Evolutionary conservation across 2,888 invertebrate genomes (phyloP).

Genomic region (Helleia helle): DNA sequence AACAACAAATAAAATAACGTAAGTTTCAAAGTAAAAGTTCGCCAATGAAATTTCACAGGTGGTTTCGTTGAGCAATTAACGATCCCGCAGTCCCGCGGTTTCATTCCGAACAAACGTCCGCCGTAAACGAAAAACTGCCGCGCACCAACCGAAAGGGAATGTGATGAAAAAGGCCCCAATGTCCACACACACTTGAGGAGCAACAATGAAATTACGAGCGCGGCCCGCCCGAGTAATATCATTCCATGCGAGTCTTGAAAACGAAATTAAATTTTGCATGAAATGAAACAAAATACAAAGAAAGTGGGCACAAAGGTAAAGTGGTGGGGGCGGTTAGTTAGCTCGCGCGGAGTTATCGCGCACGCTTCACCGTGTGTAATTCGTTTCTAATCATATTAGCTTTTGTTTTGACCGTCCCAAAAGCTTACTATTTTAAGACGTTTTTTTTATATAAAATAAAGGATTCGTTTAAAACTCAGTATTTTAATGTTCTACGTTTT

Average conservation of each 20-base stretch:
- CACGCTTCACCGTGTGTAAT: constrained; percentile 43
- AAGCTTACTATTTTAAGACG: constrained; percentile 18
- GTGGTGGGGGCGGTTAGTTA: constrained; percentile 59
- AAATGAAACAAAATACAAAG: constrained; percentile 72
- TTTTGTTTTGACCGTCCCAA: constrained; percentile 35
- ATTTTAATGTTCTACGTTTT: no score
- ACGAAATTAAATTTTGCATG: constrained; percentile 74
- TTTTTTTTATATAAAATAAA: background rate
- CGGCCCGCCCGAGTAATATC: constrained; percentile 66
- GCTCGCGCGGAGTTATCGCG: constrained; percentile 31
- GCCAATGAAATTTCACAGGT: constrained; percentile 55
- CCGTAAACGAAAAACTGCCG: constrained; percentile 59
- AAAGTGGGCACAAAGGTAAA: constrained; percentile 65
- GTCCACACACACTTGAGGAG: constrained; percentile 71
- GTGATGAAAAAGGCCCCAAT: constrained; percentile 70
- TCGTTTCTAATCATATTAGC: constrained; percentile 68
- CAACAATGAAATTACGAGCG: constrained; percentile 61
- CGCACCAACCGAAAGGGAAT: constrained; percentile 65
- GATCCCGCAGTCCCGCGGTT: constrained; percentile 58
- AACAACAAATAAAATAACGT: constrained; percentile 33
- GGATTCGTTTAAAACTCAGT: no score
- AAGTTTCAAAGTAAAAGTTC: constrained; percentile 36
- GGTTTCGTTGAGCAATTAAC: constrained; percentile 66
- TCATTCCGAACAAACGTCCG: constrained; percentile 59
- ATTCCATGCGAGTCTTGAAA: constrained; percentile 72